Evolutionary conservation across 2,113 vertebrate genomes (phyloP).

Genomic region (Python bivittatus): DNA sequence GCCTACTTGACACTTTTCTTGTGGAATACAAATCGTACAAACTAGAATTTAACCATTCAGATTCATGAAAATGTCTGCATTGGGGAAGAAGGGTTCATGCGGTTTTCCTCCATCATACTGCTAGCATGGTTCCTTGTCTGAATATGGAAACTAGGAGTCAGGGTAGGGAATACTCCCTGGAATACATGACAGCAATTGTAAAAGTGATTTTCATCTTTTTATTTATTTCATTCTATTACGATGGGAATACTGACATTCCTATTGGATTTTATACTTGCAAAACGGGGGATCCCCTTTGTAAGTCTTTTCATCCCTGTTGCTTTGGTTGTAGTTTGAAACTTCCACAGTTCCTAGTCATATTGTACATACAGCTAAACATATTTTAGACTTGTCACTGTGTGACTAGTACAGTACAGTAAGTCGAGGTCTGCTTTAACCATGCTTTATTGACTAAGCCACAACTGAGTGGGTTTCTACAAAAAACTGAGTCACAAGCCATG

Average conservation of each 20-base stretch:
- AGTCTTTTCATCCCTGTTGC: background rate
- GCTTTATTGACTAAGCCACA: background rate
- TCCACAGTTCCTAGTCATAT: background rate
- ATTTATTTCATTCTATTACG: background rate
- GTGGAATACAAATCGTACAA: background rate
- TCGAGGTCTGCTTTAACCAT: background rate
- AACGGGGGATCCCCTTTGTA: background rate
- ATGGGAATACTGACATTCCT: background rate
- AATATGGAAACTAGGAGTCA: background rate
- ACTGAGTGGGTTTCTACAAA: background rate
- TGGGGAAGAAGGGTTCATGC: background rate
- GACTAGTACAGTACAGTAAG: background rate
- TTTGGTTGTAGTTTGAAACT: background rate
- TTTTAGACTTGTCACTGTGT: background rate
- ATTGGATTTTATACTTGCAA: background rate
- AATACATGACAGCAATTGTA: background rate
- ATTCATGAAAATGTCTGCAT: background rate
- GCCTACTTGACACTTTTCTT: background rate
- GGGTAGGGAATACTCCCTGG: background rate
- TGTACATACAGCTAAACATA: background rate
- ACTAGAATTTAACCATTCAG: background rate
- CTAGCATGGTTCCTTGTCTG: no score
- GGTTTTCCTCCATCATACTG: background rate
- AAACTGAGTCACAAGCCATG: background rate
- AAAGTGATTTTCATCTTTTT: background rate